Evolutionary conservation across 2,888 invertebrate genomes (phyloP).

Genomic region (Buathra laborator): DNA sequence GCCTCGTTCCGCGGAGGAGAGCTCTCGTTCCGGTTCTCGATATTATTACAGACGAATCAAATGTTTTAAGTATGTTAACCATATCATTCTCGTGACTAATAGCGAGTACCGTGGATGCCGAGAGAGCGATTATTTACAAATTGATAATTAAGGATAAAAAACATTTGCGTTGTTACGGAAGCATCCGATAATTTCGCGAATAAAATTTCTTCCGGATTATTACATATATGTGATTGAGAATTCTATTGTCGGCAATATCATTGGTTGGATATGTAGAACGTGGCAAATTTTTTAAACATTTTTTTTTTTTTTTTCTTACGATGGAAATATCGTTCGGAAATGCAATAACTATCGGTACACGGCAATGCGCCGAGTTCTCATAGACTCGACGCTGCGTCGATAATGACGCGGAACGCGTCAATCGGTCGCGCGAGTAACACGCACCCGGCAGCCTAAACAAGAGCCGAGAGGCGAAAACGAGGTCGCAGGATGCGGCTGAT

Average conservation of each 20-base stretch:
- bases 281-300: too few species aligned
- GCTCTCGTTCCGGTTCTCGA: slow-evolving; percentile 31
- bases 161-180: not conserved
- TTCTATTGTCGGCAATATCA: too few species aligned
- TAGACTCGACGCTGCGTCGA: not conserved
- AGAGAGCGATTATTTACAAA: not conserved
- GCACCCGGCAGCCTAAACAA: slow-evolving; percentile 52
- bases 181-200: not conserved
- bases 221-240: not conserved
- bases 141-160: slow-evolving; percentile 8
- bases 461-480: slow-evolving; percentile 69
- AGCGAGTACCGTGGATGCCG: not conserved
- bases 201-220: not conserved
- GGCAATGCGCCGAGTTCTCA: too few species aligned
- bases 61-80: not conserved
- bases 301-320: not conserved
- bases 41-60: slow-evolving; percentile 31
- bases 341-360: not conserved
- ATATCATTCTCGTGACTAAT: not conserved
- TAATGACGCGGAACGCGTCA: slow-evolving; percentile 1
- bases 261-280: too few species aligned
- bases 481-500: slow-evolving; percentile 79
- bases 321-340: not conserved
- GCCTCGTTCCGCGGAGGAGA: slow-evolving; percentile 23
- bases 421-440: slow-evolving; percentile 20